Evolutionary conservation across 1,140 invertebrate species (phyloP).

Genomic region (Drosophila navojoa): DNA sequence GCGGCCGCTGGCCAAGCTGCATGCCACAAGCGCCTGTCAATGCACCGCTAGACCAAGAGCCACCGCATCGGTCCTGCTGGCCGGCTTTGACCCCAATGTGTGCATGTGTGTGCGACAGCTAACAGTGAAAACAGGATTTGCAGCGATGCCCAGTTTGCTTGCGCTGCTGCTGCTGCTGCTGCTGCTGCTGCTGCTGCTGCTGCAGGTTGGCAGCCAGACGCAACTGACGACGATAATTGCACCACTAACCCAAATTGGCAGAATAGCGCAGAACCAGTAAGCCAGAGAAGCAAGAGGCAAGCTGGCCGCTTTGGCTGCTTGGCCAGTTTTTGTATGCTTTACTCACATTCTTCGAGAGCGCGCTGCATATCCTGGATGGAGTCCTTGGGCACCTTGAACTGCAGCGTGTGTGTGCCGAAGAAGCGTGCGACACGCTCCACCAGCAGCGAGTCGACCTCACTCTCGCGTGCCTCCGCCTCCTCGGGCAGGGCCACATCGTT

Average conservation of each 20-base stretch:
- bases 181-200: not conserved
- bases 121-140: conserved; percentile 83
- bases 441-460: conserved; percentile 90
- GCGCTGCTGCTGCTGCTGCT: not conserved
- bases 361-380: conserved; percentile 88
- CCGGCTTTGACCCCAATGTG: conserved; percentile 68
- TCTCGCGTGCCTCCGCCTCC: conserved; percentile 89
- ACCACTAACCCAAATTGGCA: conserved; percentile 76
- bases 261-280: conserved; percentile 40
- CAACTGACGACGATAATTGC: conserved; percentile 49
- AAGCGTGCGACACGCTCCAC: conserved; percentile 90
- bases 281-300: conserved; percentile 44
- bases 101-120: conserved; percentile 51
- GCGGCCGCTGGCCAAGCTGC: conserved; percentile 23
- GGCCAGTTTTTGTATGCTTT: not conserved
- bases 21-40: conserved; percentile 52
- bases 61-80: conserved; percentile 10
- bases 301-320: not conserved
- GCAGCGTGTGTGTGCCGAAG: conserved; percentile 90
- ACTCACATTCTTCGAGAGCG: conserved; percentile 86
- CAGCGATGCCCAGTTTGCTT: conserved; percentile 29
- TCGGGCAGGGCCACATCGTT: conserved; percentile 86
- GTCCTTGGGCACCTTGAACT: conserved; percentile 89
- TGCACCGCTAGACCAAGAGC: conserved; percentile 60
- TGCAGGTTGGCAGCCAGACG: conserved; percentile 7